Evolutionary conservation across 2,797 vertebrate species (phyloP).

Genomic region (Myripristis murdjan): DNA sequence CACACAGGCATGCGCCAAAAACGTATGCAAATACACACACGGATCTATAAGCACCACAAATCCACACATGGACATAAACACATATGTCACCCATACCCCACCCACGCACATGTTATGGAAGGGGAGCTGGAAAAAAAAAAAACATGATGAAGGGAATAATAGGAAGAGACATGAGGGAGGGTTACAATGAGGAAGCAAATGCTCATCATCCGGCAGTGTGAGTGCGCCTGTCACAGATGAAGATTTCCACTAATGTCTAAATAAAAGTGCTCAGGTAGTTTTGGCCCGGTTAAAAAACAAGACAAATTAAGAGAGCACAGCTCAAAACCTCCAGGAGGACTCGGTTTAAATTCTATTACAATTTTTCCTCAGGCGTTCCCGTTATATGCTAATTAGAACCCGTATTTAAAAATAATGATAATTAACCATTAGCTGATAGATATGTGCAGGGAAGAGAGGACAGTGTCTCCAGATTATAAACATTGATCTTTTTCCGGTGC

Average conservation of each 20-base stretch:
- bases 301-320: constrained; percentile 35
- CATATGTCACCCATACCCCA: constrained; percentile 12
- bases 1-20: constrained; percentile 8
- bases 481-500: too few relatives aligned
- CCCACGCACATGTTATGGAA: background rate
- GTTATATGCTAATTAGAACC: constrained; percentile 1
- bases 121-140: background rate
- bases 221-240: background rate
- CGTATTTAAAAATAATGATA: too few relatives aligned
- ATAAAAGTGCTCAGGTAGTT: constrained; percentile 13
- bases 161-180: background rate
- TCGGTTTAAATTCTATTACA: background rate
- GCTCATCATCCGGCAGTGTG: background rate
- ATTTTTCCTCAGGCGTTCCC: too few relatives aligned
- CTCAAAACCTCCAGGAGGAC: background rate
- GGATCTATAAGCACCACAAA: constrained; percentile 9
- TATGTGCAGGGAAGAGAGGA: too few relatives aligned
- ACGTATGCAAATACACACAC: background rate
- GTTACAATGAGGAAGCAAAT: background rate
- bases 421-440: too few relatives aligned
- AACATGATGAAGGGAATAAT: background rate
- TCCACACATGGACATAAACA: constrained; percentile 2
- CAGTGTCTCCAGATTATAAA: too few relatives aligned
- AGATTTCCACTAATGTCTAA: constrained; percentile 30
- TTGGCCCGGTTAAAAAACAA: background rate